phyloP scores from a whole-genome alignment of 2,888 invertebrate genomes.

The Choreutis nemorana region DNA sequence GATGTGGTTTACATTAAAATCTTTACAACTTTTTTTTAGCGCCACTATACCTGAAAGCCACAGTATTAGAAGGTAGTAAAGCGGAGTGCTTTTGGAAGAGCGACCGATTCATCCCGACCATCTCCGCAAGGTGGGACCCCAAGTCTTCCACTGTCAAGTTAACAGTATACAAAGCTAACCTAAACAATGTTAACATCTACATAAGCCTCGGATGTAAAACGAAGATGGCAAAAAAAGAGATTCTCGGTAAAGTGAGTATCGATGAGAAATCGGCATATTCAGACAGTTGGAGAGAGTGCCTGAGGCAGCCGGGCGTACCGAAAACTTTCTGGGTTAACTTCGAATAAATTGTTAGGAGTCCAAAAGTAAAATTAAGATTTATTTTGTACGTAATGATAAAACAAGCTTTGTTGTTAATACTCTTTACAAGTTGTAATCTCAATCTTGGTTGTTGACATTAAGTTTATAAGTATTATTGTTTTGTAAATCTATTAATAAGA shows the following conservation, averaged over 20 bases:
- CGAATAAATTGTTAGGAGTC: constrained; percentile 18
- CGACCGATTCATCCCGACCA: constrained; percentile 75
- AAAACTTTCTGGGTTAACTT: constrained; percentile 69
- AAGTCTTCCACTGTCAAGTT: constrained; percentile 70
- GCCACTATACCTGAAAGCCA: constrained; percentile 80
- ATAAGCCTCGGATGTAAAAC: constrained; percentile 73
- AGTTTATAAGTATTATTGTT: no score
- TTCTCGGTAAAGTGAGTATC: constrained; percentile 72
- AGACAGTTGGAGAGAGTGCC: constrained; percentile 70
- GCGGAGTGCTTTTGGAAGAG: constrained; percentile 74
- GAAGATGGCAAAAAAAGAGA: constrained; percentile 72
- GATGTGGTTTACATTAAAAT: no score
- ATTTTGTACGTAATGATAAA: no score
- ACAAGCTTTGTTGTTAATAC: no score
- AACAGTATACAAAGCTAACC: constrained; percentile 68
- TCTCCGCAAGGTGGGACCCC: constrained; percentile 79
- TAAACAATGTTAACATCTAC: constrained; percentile 70
- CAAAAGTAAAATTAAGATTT: not conserved
- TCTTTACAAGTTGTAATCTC: no score
- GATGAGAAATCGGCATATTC: constrained; percentile 66
- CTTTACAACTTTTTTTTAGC: constrained; percentile 49
- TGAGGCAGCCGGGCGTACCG: constrained; percentile 61
- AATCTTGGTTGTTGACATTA: no score
- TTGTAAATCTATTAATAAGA: no score
- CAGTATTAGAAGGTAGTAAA: constrained; percentile 73